phyloP scores from a whole-genome alignment of 2,113 vertebrate genomes.

The Eretmochelys imbricata region DNA sequence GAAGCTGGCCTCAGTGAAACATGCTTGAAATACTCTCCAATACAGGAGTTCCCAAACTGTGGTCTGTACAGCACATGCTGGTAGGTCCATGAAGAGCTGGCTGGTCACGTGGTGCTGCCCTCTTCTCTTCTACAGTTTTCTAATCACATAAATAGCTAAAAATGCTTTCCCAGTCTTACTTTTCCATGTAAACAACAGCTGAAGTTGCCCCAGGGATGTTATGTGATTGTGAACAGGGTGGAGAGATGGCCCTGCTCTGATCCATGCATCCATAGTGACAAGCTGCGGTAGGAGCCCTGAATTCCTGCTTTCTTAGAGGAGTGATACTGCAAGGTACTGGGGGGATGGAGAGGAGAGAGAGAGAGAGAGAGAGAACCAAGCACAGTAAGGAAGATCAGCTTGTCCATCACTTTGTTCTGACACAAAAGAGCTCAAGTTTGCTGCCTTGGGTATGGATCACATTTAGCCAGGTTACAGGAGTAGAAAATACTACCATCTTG shows the following conservation, averaged over 20 bases:
- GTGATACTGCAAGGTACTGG: not conserved
- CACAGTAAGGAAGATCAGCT: not conserved
- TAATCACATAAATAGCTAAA: not conserved
- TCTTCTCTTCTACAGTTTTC: not conserved
- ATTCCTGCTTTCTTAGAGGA: not conserved
- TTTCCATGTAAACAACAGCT: not conserved
- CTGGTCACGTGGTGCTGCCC: not conserved
- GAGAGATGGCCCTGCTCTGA: not conserved
- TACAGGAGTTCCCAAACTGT: not conserved
- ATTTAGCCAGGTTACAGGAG: not conserved
- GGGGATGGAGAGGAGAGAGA: not conserved
- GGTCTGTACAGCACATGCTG: not conserved
- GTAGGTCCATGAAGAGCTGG: not conserved
- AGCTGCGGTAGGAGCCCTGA: not conserved
- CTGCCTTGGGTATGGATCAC: not conserved
- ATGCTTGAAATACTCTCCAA: not conserved
- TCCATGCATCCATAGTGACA: not conserved
- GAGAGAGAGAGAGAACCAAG: not conserved
- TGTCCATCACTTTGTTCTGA: not conserved
- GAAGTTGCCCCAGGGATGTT: not conserved
- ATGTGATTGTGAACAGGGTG: not conserved
- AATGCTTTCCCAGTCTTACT: not conserved
- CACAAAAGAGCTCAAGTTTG: not conserved
- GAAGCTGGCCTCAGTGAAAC: not conserved
- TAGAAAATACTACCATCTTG: not conserved